Evolutionary conservation across 2,888 invertebrate genomes (phyloP), one percentile per base, ranked within the genome.

Genomic region (Sinohyriopsis cumingii): DNA sequence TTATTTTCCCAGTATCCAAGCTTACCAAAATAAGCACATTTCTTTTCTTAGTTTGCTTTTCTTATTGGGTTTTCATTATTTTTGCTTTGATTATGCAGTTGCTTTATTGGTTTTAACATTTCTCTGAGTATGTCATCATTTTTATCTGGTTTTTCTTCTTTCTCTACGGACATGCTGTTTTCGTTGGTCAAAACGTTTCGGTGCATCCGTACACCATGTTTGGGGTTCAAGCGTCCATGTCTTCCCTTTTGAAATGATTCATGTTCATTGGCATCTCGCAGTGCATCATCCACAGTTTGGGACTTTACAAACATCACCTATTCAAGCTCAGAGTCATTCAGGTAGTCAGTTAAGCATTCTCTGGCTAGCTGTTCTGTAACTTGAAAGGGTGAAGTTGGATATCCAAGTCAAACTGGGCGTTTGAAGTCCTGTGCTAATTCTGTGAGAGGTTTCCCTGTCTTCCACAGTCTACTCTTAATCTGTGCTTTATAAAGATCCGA

Each of bases 351-450:
- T 12, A 60, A 60, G 25, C 5, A 28, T 5, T 60, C n/a, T 22
- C 22, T 60, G 19, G 60, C 60, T 60, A 60, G 24, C 19, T 24
- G 24, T 19, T 60, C 60, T 19, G 6, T 60, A 19, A 60, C 25
- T 19, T 20, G 18, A 5, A 28, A 19, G 4, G 5, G 22, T 19
- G 60, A 6, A 22, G 60, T 60, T 24, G 60, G 60, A 60, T 60
- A 60, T 19, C 5, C 60, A 19, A 24, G 22, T 24, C 24, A 9
- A 9, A 28, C 9, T 5, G 20, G 25, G 19, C 18, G 22, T 24
- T 28, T 59, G 9, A 67, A 22, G n/a, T 59, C 33, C 33, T 59
- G 67, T n/a, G 60, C 25, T 53, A 67, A 53, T 59, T 67, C 33
- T 3, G 67, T 33, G 28, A 67, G 33, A 6, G 67, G 28, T n/a